Evolutionary conservation across 1,140 invertebrate species (phyloP).

Genomic region (Ephestia elutella): DNA sequence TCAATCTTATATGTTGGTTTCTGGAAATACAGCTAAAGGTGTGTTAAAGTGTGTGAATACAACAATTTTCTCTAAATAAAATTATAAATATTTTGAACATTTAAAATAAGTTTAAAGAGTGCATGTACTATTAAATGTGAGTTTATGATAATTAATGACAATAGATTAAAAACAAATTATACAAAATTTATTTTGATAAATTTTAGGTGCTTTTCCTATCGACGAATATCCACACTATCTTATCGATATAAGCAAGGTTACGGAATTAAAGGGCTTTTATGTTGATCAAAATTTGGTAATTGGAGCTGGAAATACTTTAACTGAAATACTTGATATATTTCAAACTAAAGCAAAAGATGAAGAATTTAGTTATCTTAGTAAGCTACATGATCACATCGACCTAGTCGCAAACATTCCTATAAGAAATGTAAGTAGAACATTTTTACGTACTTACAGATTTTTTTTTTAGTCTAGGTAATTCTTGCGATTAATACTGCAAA

Average conservation of each 20-base stretch:
- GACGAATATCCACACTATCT: slow-evolving; percentile 77
- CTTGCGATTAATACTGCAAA: too few species aligned
- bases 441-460: too few species aligned
- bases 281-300: slow-evolving; percentile 74
- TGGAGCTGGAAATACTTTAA: slow-evolving; percentile 79
- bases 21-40: slow-evolving; percentile 73
- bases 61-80: too few species aligned
- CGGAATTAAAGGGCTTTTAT: slow-evolving; percentile 76
- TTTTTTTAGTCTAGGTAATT: too few species aligned
- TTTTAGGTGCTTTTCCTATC: slow-evolving; percentile 79
- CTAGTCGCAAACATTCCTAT: slow-evolving; percentile 82
- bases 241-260: slow-evolving; percentile 81
- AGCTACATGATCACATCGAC: slow-evolving; percentile 75
- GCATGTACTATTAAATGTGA: too few species aligned
- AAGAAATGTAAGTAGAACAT: slow-evolving; percentile 75
- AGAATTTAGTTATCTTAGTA: slow-evolving; percentile 57
- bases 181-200: too few species aligned
- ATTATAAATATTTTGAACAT: background rate
- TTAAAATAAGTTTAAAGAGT: too few species aligned
- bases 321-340: slow-evolving; percentile 77
- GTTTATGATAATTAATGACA: too few species aligned
- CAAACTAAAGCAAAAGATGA: slow-evolving; percentile 62
- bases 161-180: too few species aligned
- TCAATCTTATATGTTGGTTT: slow-evolving; percentile 70
- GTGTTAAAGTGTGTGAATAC: too few species aligned